Evolutionary conservation across 2,797 vertebrate genomes (phyloP).

Genomic region (Labeo calbasu): DNA sequence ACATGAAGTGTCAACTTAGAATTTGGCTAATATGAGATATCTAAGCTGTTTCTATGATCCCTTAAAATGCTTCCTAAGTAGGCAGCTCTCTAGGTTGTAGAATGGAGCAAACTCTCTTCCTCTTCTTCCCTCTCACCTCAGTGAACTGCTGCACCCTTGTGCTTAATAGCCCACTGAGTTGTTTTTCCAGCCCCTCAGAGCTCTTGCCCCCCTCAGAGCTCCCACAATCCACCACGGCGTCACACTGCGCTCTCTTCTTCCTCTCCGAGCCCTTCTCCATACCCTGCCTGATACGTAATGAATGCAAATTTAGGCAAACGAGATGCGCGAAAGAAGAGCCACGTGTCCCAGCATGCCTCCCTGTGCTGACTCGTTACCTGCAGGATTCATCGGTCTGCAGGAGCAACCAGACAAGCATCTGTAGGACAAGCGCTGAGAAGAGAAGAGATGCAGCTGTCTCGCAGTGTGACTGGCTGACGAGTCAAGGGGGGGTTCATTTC

Average conservation of each 20-base stretch:
- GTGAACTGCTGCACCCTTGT: conserved; percentile 29
- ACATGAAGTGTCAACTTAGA: neutral
- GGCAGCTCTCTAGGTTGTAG: neutral
- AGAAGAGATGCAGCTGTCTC: conserved; percentile 45
- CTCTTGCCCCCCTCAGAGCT: conserved; percentile 43
- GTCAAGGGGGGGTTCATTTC: conserved; percentile 47
- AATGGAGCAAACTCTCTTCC: neutral
- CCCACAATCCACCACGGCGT: conserved; percentile 40
- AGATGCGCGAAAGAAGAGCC: conserved; percentile 72
- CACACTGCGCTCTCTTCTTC: conserved; percentile 39
- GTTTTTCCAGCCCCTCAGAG: conserved; percentile 49
- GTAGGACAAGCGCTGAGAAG: conserved; percentile 45
- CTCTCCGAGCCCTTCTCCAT: conserved; percentile 35
- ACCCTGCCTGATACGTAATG: conserved; percentile 66
- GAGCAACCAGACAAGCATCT: conserved; percentile 64
- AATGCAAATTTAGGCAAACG: conserved; percentile 81
- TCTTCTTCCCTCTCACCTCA: conserved; percentile 23
- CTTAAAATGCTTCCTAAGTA: neutral
- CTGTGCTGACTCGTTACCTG: conserved; percentile 73
- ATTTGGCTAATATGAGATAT: neutral
- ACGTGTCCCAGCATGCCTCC: conserved; percentile 74
- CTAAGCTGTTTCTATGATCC: neutral
- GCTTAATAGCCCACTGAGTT: conserved; percentile 42
- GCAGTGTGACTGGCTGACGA: conserved; percentile 31
- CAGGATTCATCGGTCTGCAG: conserved; percentile 58